Percentiles rank a stretch among this genome's conserved stretches.
phyloP scores from a whole-genome alignment of 2,797 vertebrate genomes.

The Myotis planiceps region DNA sequence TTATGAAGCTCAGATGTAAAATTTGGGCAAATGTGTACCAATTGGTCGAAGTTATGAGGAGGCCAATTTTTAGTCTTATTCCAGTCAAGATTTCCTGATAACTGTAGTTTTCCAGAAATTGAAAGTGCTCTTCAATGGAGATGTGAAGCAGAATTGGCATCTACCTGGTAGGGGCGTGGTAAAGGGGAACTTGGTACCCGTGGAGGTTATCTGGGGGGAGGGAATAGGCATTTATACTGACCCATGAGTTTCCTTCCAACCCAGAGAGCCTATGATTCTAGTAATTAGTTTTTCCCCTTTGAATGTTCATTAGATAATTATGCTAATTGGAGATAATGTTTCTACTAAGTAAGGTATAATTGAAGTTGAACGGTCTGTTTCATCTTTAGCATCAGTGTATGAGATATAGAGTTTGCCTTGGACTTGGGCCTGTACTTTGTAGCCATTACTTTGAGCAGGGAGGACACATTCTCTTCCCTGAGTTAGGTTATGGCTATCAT shows the following conservation, averaged over 20 bases:
- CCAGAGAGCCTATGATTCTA: slow-evolving; percentile 25
- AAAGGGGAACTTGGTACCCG: background rate
- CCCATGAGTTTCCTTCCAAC: slow-evolving; percentile 30
- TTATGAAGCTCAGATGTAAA: background rate
- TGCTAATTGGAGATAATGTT: slow-evolving; percentile 62
- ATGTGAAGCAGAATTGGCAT: background rate
- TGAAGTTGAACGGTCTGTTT: slow-evolving; percentile 37
- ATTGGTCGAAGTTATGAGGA: background rate
- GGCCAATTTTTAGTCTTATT: background rate
- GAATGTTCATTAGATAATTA: slow-evolving; percentile 54
- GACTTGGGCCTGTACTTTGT: background rate
- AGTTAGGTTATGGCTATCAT: background rate
- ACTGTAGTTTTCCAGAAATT: background rate
- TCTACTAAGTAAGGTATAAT: slow-evolving; percentile 57
- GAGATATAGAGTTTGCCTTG: background rate
- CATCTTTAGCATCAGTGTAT: slow-evolving; percentile 34
- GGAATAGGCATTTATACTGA: background rate
- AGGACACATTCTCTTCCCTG: background rate
- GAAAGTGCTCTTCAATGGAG: background rate
- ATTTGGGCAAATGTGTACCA: background rate
- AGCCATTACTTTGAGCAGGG: background rate
- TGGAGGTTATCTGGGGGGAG: background rate
- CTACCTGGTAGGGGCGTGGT: background rate
- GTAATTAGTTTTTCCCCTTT: slow-evolving; percentile 52
- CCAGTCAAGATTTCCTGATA: background rate